A percentile compares a stretch with the other conserved stretches of the same genome.
Conservation (phyloP, 2,888 invertebrate species). For the Leptodirus hochenwartii region DNA sequence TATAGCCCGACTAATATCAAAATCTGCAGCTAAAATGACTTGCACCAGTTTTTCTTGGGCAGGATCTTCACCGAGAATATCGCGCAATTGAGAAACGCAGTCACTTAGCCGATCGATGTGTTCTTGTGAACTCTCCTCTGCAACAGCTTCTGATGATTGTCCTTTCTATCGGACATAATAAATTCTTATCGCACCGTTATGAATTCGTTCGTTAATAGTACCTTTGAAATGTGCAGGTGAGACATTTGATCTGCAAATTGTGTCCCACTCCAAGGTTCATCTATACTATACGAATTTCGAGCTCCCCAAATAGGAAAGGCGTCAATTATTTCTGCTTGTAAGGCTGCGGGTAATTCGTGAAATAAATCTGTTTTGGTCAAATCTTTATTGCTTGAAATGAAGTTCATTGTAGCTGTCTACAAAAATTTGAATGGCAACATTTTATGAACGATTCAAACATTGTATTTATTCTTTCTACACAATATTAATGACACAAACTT, state of each 20-base stretch:
- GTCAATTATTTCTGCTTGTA: constrained; percentile 38
- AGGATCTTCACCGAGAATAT: constrained; percentile 33
- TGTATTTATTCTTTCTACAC: not conserved
- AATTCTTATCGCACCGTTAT: constrained; percentile 9
- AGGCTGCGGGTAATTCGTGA: constrained; percentile 34
- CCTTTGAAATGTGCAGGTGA: too few species aligned
- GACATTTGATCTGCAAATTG: too few species aligned
- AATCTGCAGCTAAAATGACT: constrained; percentile 36
- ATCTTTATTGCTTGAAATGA: constrained; percentile 32
- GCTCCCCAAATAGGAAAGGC: constrained; percentile 26
- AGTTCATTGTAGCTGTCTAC: constrained; percentile 33
- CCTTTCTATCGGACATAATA: constrained; percentile 18
- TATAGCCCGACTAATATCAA: constrained; percentile 36
- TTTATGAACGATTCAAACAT: constrained; percentile 3
- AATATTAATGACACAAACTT: constrained; percentile 12
- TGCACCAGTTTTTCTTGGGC: constrained; percentile 31
- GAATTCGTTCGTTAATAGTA: not conserved
- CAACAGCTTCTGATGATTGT: constrained; percentile 20
- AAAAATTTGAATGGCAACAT: constrained; percentile 15
- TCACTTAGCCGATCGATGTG: constrained; percentile 26
- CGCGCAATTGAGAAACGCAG: constrained; percentile 30
- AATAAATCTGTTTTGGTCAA: constrained; percentile 35
- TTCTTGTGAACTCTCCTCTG: too few species aligned
- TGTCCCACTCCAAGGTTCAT: too few species aligned
- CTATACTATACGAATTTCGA: too few species aligned